phyloP scores from a whole-genome alignment of 2,113 vertebrate species.

The Piaya cayana region DNA sequence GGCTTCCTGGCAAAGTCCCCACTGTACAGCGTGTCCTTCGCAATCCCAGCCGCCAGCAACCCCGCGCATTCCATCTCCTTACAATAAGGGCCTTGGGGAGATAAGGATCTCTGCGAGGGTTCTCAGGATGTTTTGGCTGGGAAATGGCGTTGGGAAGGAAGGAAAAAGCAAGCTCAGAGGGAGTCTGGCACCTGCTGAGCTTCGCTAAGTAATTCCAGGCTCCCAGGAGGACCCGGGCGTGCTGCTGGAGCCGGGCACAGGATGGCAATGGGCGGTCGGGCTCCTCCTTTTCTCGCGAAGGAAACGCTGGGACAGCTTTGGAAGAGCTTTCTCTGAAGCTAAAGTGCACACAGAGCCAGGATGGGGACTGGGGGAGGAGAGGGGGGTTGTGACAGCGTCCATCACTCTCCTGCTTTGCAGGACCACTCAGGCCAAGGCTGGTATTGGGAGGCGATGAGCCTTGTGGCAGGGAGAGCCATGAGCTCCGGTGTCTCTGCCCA shows the following conservation, averaged over 20 bases:
- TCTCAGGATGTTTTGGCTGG: slow-evolving; percentile 3
- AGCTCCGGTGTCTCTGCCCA: not conserved
- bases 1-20: slow-evolving; percentile 4
- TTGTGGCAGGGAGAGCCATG: not conserved
- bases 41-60: not conserved
- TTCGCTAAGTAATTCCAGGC: not conserved
- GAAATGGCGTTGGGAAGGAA: not conserved
- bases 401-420: fast-evolving
- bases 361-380: not conserved
- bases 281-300: not conserved
- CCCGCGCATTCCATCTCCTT: not conserved
- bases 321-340: not conserved
- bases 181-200: slow-evolving; percentile 42
- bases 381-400: not conserved
- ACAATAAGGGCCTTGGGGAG: not conserved
- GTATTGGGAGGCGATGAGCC: not conserved
- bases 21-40: slow-evolving; percentile 47
- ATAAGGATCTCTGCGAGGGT: not conserved
- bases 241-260: not conserved
- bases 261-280: not conserved
- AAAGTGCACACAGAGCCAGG: not conserved
- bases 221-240: not conserved
- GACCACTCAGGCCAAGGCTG: not conserved
- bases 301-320: not conserved
- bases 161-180: not conserved